Conservation (phyloP, 35 echinoderm and acorn worm genomes). For the Apostichopus japonicus region DNA sequence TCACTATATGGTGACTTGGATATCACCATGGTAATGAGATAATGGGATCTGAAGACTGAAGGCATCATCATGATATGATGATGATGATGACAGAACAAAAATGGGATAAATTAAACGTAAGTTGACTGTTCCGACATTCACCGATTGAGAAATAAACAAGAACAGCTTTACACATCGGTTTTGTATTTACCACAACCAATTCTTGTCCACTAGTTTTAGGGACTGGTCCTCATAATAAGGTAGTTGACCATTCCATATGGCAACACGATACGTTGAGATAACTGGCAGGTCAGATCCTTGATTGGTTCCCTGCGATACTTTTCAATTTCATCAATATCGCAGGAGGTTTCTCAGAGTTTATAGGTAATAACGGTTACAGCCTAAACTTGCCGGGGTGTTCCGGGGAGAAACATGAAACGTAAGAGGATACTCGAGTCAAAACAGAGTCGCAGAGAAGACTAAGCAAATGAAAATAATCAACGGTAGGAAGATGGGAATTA, state of each 20-base stretch:
- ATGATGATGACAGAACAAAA: too few species aligned
- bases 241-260: background rate
- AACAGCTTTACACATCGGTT: too few species aligned
- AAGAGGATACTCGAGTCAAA: background rate
- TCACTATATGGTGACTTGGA: too few species aligned
- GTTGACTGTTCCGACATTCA: too few species aligned
- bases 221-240: too few species aligned
- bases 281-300: background rate
- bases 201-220: too few species aligned
- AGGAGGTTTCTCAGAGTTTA: background rate
- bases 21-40: too few species aligned
- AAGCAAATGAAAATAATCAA: constrained; percentile 37
- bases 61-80: too few species aligned
- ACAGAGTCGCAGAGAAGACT: background rate
- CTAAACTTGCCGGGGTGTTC: background rate
- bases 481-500: background rate
- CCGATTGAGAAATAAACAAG: too few species aligned
- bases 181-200: too few species aligned
- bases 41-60: too few species aligned
- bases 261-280: constrained; percentile 10
- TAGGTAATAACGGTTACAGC: background rate
- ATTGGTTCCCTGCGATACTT: constrained; percentile 14
- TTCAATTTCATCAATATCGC: constrained; percentile 8
- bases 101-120: too few species aligned
- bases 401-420: background rate